phyloP scores from a whole-genome alignment of 1,140 invertebrate genomes.

The Papilio machaon region DNA sequence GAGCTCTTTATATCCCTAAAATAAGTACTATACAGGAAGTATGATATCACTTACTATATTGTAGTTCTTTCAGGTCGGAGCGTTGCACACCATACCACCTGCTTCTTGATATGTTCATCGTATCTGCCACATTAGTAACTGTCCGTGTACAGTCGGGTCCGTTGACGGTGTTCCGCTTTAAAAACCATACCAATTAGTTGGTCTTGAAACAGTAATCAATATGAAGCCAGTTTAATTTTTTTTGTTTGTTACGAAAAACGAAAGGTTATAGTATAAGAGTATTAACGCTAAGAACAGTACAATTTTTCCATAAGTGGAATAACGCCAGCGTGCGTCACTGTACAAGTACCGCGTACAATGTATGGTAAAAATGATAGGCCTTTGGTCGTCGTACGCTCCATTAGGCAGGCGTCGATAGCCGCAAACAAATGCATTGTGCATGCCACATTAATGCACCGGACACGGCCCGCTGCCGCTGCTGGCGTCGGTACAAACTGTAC shows the following conservation, averaged over 20 bases:
- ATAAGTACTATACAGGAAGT: not conserved
- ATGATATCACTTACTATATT: not conserved
- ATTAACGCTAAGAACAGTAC: not conserved
- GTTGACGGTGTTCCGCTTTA: not conserved
- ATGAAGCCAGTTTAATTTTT: not conserved
- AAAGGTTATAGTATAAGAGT: not conserved
- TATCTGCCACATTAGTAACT: constrained; percentile 10
- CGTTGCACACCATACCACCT: not conserved
- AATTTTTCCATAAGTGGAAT: not conserved
- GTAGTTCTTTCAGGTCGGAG: no score
- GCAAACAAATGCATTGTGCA: constrained; percentile 31
- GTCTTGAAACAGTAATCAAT: not conserved
- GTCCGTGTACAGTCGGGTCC: not conserved
- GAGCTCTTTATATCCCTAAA: not conserved
- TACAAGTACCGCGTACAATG: not conserved
- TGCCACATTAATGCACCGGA: constrained; percentile 15
- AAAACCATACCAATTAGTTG: not conserved
- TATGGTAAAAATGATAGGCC: not conserved
- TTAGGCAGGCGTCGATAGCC: constrained; percentile 26
- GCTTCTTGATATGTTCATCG: constrained; percentile 2
- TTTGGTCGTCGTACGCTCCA: constrained; percentile 18
- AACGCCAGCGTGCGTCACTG: not conserved
- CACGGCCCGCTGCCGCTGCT: constrained; percentile 15
- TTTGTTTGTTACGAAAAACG: not conserved
- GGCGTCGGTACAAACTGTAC: not conserved